A percentile compares a stretch with the other conserved stretches of the same genome.
Conservation (phyloP, 2,888 invertebrate genomes). For the Hirtodrosophila histrioides region DNA sequence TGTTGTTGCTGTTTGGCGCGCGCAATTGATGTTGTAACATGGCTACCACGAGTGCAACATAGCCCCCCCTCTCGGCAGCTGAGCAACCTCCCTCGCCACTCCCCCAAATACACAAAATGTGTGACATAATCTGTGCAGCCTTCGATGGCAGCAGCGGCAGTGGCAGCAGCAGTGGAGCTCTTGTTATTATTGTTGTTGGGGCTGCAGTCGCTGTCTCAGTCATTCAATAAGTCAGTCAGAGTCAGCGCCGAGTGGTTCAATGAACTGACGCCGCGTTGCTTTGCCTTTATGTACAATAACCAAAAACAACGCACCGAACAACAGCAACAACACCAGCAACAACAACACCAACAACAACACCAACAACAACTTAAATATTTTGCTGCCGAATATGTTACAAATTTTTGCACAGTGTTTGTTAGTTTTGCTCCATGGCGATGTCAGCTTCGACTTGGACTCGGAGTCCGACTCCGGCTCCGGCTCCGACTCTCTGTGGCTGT, state of each 20-base stretch:
- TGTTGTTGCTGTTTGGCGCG: slow-evolving; percentile 72
- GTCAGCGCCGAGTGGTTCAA: slow-evolving; percentile 63
- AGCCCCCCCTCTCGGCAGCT: slow-evolving; percentile 37
- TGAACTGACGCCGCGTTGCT: slow-evolving; percentile 62
- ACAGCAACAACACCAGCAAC: slow-evolving; percentile 32
- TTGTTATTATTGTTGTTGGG: slow-evolving; percentile 36
- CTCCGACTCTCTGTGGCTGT: slow-evolving; percentile 48
- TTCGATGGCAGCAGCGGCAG: slow-evolving; percentile 54
- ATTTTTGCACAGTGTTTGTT: slow-evolving; percentile 70
- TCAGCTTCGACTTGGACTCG: slow-evolving; percentile 23
- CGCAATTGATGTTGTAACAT: slow-evolving; percentile 81
- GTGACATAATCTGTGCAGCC: slow-evolving; percentile 81
- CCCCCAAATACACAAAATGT: slow-evolving; percentile 74
- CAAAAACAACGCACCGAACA: slow-evolving; percentile 54
- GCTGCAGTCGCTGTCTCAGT: slow-evolving; percentile 63
- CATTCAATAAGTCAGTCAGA: slow-evolving; percentile 79
- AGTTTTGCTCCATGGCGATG: slow-evolving; percentile 61
- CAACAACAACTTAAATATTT: slow-evolving; percentile 66
- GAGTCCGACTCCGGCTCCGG: slow-evolving; percentile 10
- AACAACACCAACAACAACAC: not conserved
- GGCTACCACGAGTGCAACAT: slow-evolving; percentile 80
- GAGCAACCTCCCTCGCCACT: slow-evolving; percentile 43
- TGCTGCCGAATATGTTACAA: slow-evolving; percentile 77
- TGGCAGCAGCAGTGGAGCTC: slow-evolving; percentile 14
- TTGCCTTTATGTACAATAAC: slow-evolving; percentile 73